Percentiles rank a stretch among this genome's conserved stretches.
These are phyloP conservation scores for Polyploca ridens DNA, from an alignment of 2,888 invertebrate genomes.

Conservation along the genomic window DNA sequence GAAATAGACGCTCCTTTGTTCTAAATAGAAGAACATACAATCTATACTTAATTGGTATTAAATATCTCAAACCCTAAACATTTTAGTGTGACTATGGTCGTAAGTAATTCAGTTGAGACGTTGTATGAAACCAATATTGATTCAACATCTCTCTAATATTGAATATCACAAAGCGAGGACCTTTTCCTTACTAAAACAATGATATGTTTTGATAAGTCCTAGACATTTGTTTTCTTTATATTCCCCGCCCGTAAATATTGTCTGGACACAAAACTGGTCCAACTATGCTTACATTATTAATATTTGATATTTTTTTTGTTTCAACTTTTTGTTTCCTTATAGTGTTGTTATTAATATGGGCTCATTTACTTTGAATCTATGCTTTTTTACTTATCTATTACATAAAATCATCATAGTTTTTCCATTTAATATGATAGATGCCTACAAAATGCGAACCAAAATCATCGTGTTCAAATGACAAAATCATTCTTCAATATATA, in stretches of 20 bases:
- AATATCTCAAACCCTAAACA: too few relatives aligned
- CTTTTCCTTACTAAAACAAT: constrained; percentile 44
- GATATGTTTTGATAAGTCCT: constrained; percentile 41
- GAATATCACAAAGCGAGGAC: constrained; percentile 19
- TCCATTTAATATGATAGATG: too few relatives aligned
- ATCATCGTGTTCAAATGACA: too few relatives aligned
- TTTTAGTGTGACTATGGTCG: too few relatives aligned
- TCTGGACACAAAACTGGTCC: constrained; percentile 22
- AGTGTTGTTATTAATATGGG: background rate
- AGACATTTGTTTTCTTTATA: constrained; percentile 39
- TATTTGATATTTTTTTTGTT: constrained; percentile 19
- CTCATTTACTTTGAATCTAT: background rate
- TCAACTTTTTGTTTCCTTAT: background rate
- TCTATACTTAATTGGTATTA: background rate
- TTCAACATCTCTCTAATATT: constrained; percentile 18
- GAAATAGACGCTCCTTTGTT: background rate
- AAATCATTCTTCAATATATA: background rate
- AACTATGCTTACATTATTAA: constrained; percentile 21
- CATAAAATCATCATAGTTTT: too few relatives aligned
- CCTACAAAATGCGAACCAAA: too few relatives aligned
- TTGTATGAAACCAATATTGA: constrained; percentile 1
- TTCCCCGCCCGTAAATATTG: constrained; percentile 27
- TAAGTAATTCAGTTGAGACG: too few relatives aligned
- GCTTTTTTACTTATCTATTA: too few relatives aligned
- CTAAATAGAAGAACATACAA: background rate